Evolutionary conservation across 2,888 invertebrate genomes (phyloP), one percentile per base, ranked within the genome.

Genomic region (Drosophila mulleri): DNA sequence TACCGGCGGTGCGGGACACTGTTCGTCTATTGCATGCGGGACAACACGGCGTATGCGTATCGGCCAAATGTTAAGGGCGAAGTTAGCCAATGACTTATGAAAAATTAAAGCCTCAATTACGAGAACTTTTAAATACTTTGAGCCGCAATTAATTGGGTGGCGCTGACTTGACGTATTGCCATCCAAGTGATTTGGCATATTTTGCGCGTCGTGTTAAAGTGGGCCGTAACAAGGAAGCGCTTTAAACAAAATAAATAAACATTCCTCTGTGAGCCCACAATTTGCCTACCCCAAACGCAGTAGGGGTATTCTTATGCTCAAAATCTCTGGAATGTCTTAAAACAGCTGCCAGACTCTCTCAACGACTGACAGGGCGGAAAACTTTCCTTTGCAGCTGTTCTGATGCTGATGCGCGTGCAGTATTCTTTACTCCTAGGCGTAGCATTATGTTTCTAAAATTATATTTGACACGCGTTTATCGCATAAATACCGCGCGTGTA

Each of bases 381-480:
- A 61, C 47, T 72, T 60, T 72, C n/a, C 50, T 45, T 41, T 56
- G 66, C 41, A n/a, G 48, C 39, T n/a, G n/a, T 23, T 16, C 32
- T 12, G 23, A 11, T 3, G n/a, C 14, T 41, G 41, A 45, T 47
- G 58, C 44, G 62, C 44, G 39, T 62, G 50, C 32, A 42, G 61
- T 39, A 61, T 74, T 71, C 58, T 59, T 65, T 75, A 59, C 58
- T 56, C 70, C 44, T 37, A 58, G 61, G 66, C 64, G 64, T 54
- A 52, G 66, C 68, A 63, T 79, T 72, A 83, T 72, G 69, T 74
- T 77, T 70, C 54, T 39, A 68, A 80, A 80, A 80, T 73, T 77
- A 73, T 73, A 78, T 74, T 77, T 77, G 77, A 73, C 81, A 80
- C 81, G 79, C 71, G 74, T 69, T 80, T 79, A 77, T 74, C 80